phyloP scores from a whole-genome alignment of 1,140 invertebrate species.

The Pteromalus puparum region DNA sequence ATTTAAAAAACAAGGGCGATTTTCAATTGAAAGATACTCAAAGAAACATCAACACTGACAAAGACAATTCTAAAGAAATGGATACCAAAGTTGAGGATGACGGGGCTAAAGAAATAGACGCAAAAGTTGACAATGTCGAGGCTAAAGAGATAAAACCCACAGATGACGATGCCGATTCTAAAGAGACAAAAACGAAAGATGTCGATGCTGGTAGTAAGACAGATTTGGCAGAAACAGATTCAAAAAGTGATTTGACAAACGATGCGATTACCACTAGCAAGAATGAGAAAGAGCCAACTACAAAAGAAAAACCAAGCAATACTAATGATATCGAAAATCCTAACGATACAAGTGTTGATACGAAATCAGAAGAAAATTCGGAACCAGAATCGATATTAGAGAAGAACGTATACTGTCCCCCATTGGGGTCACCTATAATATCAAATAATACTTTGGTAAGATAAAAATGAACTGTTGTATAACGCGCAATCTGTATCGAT shows the following conservation, averaged over 20 bases:
- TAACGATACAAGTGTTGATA: background rate
- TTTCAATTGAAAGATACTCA: too few relatives aligned
- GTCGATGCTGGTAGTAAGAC: too few relatives aligned
- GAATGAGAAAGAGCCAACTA: background rate
- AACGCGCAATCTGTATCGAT: background rate
- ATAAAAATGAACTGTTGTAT: background rate
- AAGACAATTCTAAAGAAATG: background rate
- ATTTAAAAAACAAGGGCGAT: too few relatives aligned
- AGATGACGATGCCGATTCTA: too few relatives aligned
- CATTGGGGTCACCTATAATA: constrained; percentile 60
- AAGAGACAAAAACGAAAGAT: too few relatives aligned
- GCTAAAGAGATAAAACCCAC: too few relatives aligned
- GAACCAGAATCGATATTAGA: constrained; percentile 13
- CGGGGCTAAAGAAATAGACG: background rate
- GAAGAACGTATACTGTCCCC: constrained; percentile 57
- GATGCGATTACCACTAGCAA: too few relatives aligned
- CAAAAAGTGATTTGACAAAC: too few relatives aligned
- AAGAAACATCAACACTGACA: background rate
- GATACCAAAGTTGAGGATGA: background rate
- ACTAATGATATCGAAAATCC: background rate
- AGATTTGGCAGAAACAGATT: too few relatives aligned
- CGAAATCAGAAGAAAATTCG: background rate
- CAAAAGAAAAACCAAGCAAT: background rate
- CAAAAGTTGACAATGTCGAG: too few relatives aligned
- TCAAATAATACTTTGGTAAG: constrained; percentile 55